Evolutionary conservation across 2,113 vertebrate species (phyloP), one percentile per base, ranked within the genome.

Genomic region (Bostrychus sinensis): DNA sequence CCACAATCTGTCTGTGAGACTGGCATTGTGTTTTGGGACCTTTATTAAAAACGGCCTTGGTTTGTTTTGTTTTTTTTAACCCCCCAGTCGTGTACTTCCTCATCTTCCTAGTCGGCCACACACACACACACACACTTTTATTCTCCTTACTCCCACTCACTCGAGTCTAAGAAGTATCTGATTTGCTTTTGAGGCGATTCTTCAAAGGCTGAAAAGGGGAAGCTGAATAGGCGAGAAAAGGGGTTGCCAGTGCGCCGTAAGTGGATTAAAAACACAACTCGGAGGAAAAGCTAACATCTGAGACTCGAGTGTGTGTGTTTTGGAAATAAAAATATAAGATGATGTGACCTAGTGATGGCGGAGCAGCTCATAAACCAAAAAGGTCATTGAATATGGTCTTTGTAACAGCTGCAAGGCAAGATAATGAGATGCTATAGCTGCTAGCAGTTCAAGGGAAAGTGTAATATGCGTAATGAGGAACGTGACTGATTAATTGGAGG

Each of bases 391-490:
- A 70, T 72, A 66, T 70, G 77, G 82, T 81, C 61, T 46, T 43
- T 14, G 70, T 39, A 83, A 72, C 84, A 85, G 82, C 79, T 87
- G 81, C 56, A 14, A 16, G 63, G 75, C 72, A 17, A 63, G 80
- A 86, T 83, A 86, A 87, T 82, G 83, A 82, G 67, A 72, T 19
- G 38, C 72, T 0, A 3, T 23, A 14, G 25, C 7, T 13, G 23
- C 26, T 51, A 51, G 48, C 14, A 23, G 25, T 58, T 48, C 64
- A 80, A 80, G 80, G 70, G 72, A 75, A 79, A 82, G 82, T 80
- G 68, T 78, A 80, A 85, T 34, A 86, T 82, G 80, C 83, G n/a
- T 79, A 88, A 88, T 82, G 74, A 73, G 73, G 51, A 72, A 72
- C 46, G 68, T 60, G 76, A 81, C 55, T 70, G 73, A 70, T 72